Evolutionary conservation across 2,888 invertebrate species (phyloP).

Genomic region (Eristalis intricaria): DNA sequence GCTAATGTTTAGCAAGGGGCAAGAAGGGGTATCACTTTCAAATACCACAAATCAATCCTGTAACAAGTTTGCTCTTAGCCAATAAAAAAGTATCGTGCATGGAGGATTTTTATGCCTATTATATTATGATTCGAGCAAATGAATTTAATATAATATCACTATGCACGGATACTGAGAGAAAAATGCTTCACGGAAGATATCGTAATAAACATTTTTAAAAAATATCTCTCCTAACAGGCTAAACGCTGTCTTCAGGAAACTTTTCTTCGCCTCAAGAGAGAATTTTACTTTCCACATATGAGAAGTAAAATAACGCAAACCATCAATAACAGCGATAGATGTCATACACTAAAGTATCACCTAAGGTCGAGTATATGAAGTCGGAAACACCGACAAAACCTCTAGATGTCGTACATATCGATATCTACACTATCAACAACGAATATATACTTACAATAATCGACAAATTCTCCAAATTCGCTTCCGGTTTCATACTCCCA

Average conservation of each 20-base stretch:
- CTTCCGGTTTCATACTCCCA: not conserved
- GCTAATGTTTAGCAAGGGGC: too few species aligned
- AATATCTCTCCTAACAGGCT: conserved; percentile 61
- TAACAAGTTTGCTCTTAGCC: too few species aligned
- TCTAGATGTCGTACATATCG: conserved; percentile 17
- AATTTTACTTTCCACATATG: conserved; percentile 43
- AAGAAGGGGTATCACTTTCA: too few species aligned
- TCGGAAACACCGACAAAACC: conserved; percentile 42
- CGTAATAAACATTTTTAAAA: conserved; percentile 30
- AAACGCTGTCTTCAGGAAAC: conserved; percentile 59
- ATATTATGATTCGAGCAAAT: too few species aligned
- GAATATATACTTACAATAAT: conserved; percentile 9
- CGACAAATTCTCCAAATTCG: conserved; percentile 28
- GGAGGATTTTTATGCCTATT: too few species aligned
- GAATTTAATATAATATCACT: too few species aligned
- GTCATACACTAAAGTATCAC: conserved; percentile 47
- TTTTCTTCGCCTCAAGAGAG: not conserved
- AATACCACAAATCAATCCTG: too few species aligned
- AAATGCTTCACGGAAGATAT: not conserved
- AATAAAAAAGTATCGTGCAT: too few species aligned
- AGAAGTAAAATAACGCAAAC: conserved; percentile 9
- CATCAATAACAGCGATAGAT: conserved; percentile 40
- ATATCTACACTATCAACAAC: conserved; percentile 17
- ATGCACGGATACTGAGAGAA: not conserved
- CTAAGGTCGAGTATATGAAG: conserved; percentile 43